A percentile compares a stretch with the other conserved stretches of the same genome.
Conservation (phyloP, 2,113 vertebrate species). For the Hystrix cristata region DNA sequence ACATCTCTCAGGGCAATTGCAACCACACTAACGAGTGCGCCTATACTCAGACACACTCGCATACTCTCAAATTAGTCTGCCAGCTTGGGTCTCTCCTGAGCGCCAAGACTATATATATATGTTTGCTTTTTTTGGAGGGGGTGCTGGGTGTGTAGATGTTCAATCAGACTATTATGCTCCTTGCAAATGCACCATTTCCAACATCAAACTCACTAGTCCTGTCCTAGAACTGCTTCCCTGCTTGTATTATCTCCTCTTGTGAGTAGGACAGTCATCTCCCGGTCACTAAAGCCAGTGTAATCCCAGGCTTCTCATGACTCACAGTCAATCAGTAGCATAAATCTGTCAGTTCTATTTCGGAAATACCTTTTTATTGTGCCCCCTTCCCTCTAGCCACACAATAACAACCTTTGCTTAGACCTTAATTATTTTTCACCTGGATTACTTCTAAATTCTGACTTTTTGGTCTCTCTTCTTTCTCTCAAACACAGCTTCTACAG, state of each 20-base stretch:
- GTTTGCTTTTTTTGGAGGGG: no score
- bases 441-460: background rate
- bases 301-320: background rate
- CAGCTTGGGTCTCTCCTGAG: background rate
- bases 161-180: rapidly evolving
- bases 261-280: background rate
- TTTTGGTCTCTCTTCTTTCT: background rate
- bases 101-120: no score
- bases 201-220: background rate
- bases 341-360: background rate
- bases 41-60: no score
- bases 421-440: background rate
- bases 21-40: background rate
- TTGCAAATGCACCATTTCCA: no score
- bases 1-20: background rate
- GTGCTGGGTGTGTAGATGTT: background rate
- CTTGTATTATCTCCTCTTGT: background rate
- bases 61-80: background rate
- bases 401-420: no score
- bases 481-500: background rate
- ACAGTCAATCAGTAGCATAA: background rate
- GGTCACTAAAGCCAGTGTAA: background rate
- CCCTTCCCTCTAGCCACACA: background rate
- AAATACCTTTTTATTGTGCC: background rate
- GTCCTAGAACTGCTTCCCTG: background rate